Percentiles rank a stretch among this genome's conserved stretches.
Conservation (phyloP, 2,113 vertebrate genomes). For the Lophochroa leadbeateri region DNA sequence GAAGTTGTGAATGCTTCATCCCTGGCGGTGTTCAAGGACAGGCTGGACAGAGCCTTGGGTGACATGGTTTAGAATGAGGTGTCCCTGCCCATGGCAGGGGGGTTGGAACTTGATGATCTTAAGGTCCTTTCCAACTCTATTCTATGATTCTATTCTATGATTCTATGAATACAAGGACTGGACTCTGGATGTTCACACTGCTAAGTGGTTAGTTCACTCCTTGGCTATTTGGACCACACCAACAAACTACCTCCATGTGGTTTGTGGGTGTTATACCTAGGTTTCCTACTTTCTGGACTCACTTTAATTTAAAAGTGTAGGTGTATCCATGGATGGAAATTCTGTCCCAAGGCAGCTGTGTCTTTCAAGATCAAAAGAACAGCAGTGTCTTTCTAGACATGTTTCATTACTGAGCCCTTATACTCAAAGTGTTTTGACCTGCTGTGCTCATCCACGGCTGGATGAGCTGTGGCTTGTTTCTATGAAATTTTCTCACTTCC, state of each 20-base stretch:
- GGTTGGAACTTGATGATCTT: too few species aligned
- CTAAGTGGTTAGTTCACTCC: neutral
- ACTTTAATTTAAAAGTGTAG: neutral
- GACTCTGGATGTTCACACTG: neutral
- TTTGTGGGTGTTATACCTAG: too few species aligned
- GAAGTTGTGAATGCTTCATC: too few species aligned
- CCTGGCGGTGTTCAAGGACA: too few species aligned
- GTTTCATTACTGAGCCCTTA: neutral
- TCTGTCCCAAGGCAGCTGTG: neutral
- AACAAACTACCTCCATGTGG: neutral
- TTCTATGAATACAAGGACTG: neutral
- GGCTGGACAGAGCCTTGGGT: too few species aligned
- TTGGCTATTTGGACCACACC: neutral
- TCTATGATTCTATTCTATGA: too few species aligned
- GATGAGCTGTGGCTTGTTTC: neutral
- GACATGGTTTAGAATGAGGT: too few species aligned
- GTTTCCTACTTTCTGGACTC: neutral
- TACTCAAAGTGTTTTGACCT: neutral
- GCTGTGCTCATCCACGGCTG: neutral
- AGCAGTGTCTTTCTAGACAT: neutral
- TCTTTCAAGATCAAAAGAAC: neutral
- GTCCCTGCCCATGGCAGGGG: too few species aligned
- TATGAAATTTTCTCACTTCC: neutral
- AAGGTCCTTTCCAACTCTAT: too few species aligned
- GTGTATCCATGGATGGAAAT: neutral